Percentiles rank a stretch among this genome's conserved stretches.
phyloP scores from a whole-genome alignment of 1,140 invertebrate genomes.

The Bombus turneri region DNA sequence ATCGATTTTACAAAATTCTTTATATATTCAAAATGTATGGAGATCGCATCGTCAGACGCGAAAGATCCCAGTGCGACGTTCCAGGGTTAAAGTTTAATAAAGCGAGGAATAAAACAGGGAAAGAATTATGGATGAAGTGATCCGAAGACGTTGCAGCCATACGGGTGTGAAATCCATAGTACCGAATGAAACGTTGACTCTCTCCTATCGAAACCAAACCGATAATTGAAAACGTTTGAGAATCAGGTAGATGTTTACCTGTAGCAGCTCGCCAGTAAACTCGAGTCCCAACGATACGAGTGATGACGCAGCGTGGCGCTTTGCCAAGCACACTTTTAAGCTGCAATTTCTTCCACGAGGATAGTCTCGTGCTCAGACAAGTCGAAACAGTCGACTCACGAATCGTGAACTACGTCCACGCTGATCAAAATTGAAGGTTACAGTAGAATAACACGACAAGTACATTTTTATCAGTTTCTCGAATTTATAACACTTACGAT shows the following conservation, averaged over 20 bases:
- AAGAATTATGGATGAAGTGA: not conserved
- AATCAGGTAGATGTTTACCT: constrained; percentile 70
- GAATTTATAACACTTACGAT: too few relatives aligned
- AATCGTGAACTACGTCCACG: not conserved
- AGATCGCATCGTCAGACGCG: too few relatives aligned
- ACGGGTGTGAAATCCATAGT: not conserved
- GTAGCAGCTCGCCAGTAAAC: constrained; percentile 59
- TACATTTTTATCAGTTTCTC: too few relatives aligned
- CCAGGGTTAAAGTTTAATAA: not conserved
- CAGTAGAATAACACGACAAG: not conserved
- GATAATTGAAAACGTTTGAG: constrained; percentile 69
- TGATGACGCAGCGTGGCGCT: constrained; percentile 60
- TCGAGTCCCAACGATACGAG: constrained; percentile 47
- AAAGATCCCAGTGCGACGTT: not conserved
- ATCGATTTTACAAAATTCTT: too few relatives aligned
- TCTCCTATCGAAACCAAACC: constrained; percentile 6
- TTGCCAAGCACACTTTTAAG: constrained; percentile 55
- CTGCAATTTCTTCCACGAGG: constrained; percentile 34
- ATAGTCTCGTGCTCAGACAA: not conserved
- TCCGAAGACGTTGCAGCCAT: not conserved
- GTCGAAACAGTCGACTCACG: not conserved
- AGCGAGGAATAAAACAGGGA: not conserved
- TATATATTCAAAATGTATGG: too few relatives aligned
- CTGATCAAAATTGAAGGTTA: not conserved
- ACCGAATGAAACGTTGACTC: not conserved